Conservation (phyloP, 2,113 vertebrate species). For the Pungitius pungitius region DNA sequence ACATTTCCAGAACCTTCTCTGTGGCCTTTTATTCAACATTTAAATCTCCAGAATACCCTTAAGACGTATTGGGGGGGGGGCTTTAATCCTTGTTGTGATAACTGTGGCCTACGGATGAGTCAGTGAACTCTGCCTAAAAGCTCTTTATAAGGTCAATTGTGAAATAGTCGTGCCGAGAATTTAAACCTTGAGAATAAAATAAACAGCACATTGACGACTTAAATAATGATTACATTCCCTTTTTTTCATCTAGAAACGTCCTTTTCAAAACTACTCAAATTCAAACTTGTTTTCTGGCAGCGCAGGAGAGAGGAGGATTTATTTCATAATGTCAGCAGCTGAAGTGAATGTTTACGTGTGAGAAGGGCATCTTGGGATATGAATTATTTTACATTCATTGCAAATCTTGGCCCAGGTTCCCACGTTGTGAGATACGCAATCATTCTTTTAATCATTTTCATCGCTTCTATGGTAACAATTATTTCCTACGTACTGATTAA, state of each 20-base stretch:
- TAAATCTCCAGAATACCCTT: neutral
- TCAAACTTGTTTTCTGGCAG: neutral
- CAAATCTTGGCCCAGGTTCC: neutral
- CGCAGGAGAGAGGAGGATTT: neutral
- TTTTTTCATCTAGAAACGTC: neutral
- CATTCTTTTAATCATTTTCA: neutral
- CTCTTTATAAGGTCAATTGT: neutral
- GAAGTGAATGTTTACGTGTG: conserved; percentile 55
- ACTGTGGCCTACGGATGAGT: neutral
- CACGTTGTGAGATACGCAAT: conserved; percentile 5
- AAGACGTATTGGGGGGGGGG: neutral
- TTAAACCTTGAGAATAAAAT: neutral
- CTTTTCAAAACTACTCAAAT: neutral
- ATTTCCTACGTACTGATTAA: neutral
- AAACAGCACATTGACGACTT: too few species aligned
- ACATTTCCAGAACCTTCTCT: neutral
- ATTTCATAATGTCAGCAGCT: neutral
- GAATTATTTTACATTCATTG: neutral
- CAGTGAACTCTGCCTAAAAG: neutral
- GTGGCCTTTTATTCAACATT: neutral
- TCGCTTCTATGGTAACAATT: neutral
- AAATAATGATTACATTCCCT: neutral
- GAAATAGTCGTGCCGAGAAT: neutral
- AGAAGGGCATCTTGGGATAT: conserved; percentile 27
- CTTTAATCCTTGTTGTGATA: neutral